Percentiles rank a stretch among this genome's conserved stretches.
phyloP scores from a whole-genome alignment of 2,113 vertebrate species.

The Pygoscelis adeliae region DNA sequence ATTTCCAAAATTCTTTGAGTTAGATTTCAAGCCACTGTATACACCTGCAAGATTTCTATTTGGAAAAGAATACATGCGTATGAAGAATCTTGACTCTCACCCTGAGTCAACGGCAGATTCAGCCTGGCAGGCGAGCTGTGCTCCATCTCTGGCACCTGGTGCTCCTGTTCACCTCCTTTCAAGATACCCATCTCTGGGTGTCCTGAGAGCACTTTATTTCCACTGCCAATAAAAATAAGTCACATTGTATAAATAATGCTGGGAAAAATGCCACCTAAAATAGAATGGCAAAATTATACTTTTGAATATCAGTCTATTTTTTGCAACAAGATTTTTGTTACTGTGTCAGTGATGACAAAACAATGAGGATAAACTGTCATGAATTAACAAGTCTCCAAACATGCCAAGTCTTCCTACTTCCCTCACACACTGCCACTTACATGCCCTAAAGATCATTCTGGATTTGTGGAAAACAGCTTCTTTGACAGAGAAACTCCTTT shows the following conservation, averaged over 20 bases:
- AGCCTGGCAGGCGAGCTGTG: neutral
- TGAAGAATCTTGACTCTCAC: conserved; percentile 31
- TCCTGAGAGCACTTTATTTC: conserved; percentile 21
- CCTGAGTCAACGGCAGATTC: conserved; percentile 61
- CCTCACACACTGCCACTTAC: neutral
- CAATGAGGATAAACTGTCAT: neutral
- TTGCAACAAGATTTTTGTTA: neutral
- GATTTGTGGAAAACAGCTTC: neutral
- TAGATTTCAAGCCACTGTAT: neutral
- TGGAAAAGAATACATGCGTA: neutral
- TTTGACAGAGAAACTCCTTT: neutral
- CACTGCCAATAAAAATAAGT: conserved; percentile 53
- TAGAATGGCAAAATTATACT: neutral
- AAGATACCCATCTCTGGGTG: conserved; percentile 1
- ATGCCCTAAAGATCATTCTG: neutral
- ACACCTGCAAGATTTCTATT: neutral
- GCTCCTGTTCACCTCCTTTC: conserved; percentile 48
- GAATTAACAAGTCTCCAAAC: neutral
- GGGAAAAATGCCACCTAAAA: neutral
- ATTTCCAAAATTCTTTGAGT: neutral
- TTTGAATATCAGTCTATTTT: neutral
- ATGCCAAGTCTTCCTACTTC: neutral
- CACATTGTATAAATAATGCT: conserved; percentile 3
- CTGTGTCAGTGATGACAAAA: neutral
- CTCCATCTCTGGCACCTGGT: neutral